Evolutionary conservation across 2,113 vertebrate genomes (phyloP), one percentile per base, ranked within the genome.

Genomic region (Physeter macrocephalus): DNA sequence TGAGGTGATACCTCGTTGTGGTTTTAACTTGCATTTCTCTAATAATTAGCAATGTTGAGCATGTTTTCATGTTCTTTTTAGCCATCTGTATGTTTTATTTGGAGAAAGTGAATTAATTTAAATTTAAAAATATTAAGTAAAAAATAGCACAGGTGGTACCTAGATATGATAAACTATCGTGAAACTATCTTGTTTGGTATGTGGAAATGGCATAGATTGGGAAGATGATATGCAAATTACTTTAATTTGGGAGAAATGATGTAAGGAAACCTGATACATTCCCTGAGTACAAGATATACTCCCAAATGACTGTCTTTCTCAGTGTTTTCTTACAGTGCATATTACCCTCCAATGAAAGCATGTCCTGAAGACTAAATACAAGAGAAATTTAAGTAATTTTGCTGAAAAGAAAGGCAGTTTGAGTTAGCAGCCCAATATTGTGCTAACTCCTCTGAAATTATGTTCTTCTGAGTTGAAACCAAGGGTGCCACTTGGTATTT

Each of bases 321-420:
- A 1, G 43, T 66, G 29, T 27, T 49, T 66, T 25, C 74, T 10
- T 43, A 34, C 34, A 67, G 10, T 25, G 5, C 21, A 41, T 52
- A n/a, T 62, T 71, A 66, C 11, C 20, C 3, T 80, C 61, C 46
- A 66, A 80, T 90, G 17, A 57, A 46, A 66, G 36, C 27, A 18
- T 61, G 54, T 12, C 75, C 72, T 31, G 12, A 67, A 61, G 52
- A n/a, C 84, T 94, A 90, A 94, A 66, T 88, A 88, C 11, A 9
- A 57, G 84, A 95, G 84, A 80, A 43, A 62, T 95, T 41, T 83
- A 81, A 95, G 36, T 90, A 82, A 93, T 88, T 72, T 83, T 88
- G 39, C 61, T 77, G 34, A 71, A 84, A 41, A 84, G 43, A 88
- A 84, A 96, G 72, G 23, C 72, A 93, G 11, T 41, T 88, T 83